Base-by-base conservation (phyloP, 2,797 vertebrate species). In the Gymnocypris eckloni region DNA sequence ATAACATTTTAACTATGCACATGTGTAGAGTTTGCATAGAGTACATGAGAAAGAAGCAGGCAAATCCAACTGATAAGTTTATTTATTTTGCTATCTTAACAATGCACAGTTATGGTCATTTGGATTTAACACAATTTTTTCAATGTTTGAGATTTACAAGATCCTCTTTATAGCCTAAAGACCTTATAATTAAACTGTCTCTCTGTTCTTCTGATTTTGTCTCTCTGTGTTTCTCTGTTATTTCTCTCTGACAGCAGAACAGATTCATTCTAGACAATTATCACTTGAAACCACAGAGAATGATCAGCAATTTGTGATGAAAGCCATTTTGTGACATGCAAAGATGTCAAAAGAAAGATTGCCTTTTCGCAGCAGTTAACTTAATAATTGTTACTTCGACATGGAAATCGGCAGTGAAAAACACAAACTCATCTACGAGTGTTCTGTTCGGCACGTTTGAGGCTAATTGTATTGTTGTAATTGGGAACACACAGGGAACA, bases 391-490 rank as follows among this genome's bases (percentile, higher is more conserved):
- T 83, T 89, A 82, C 88, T 87, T 79, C 56, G 48, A 66, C 48
- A 87, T 75, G 45, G 15, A 33, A 79, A 43, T 73, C 75, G 89
- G 80, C 84, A 84, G 33, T 83, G 43, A 73, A 84, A 48, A 84
- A 83, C 66, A 5, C 59, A 56, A 50, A 64, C 70, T 89, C 59
- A 39, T 77, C 79, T 77, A 28, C 16, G 15, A 87, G 50, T 91
- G 79, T 64, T 80, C 87, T 90, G 77, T 87, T 86, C 48, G 39
- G 70, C 10, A 67, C 82, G 72, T 81, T 82, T 79, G 54, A 83
- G 87, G 85, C 87, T 90, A 88, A 92, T 90, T 86, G 64, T 59
- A 73, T 82, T 87, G 80, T 84, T 91, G 77, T 87, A 85, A 2
- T 50, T 56, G 82, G 85, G 15, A 79, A 86, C 56, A 71, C 64